Evolutionary conservation across 1,140 invertebrate genomes (phyloP).

Genomic region (Pollicipes pollicipes): DNA sequence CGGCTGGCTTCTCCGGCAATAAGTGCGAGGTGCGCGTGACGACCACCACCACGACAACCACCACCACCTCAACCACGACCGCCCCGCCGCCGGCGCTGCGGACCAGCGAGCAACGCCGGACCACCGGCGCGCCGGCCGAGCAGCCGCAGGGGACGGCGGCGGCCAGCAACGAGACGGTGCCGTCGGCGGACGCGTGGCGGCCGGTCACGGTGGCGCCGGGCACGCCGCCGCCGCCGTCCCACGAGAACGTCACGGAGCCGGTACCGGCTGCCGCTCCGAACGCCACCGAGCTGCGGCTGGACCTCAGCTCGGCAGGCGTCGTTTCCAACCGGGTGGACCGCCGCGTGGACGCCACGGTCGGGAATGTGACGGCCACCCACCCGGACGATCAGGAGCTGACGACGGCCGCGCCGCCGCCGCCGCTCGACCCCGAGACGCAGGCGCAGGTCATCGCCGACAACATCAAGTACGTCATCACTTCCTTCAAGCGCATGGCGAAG

Average conservation of each 20-base stretch:
- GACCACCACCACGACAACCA: not conserved
- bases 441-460: conserved; percentile 4
- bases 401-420: not conserved
- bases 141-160: too few relatives aligned
- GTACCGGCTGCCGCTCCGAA: too few relatives aligned
- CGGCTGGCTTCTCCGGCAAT: conserved; percentile 14
- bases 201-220: too few relatives aligned
- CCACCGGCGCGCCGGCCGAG: not conserved
- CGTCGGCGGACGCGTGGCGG: too few relatives aligned
- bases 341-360: not conserved
- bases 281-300: too few relatives aligned
- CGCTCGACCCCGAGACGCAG: not conserved
- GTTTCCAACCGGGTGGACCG: not conserved
- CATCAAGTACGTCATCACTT: conserved; percentile 1
- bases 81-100: not conserved
- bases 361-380: not conserved
- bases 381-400: not conserved
- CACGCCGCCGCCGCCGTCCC: too few relatives aligned
- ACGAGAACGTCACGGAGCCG: too few relatives aligned
- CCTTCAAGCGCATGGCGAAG: conserved; percentile 2
- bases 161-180: too few relatives aligned
- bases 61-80: not conserved
- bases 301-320: not conserved
- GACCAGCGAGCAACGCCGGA: not conserved
- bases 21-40: not conserved